A percentile compares a stretch with the other conserved stretches of the same genome.
These are phyloP conservation scores for Cyclargus thomasi DNA, from an alignment of 1,140 invertebrate genomes.

Conservation along the genomic window DNA sequence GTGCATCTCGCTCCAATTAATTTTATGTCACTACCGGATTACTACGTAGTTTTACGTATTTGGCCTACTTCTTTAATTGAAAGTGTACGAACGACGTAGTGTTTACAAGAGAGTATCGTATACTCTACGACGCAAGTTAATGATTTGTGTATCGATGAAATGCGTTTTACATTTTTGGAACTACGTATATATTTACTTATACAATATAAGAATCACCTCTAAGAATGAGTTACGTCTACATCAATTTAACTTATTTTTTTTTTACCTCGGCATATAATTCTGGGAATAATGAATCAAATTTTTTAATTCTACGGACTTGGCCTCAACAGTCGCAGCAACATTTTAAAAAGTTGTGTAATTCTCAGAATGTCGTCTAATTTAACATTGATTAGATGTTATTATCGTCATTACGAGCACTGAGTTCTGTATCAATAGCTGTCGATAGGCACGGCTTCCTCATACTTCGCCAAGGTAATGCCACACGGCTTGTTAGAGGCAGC, in stretches of 20 bases:
- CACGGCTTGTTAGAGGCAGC: not conserved
- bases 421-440: not conserved
- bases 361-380: not conserved
- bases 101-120: not conserved
- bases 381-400: constrained; percentile 1
- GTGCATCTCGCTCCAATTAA: constrained; percentile 41
- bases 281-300: too few species aligned
- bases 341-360: not conserved
- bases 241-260: too few species aligned
- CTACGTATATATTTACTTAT: not conserved
- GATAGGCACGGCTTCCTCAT: not conserved
- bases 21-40: constrained; percentile 60
- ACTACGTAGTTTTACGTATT: constrained; percentile 29
- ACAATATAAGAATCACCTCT: too few species aligned
- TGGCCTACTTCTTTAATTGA: constrained; percentile 6
- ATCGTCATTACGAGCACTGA: not conserved
- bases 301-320: too few species aligned
- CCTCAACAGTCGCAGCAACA: not conserved
- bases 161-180: not conserved
- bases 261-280: too few species aligned
- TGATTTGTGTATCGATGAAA: too few species aligned
- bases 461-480: not conserved
- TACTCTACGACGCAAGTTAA: too few species aligned
- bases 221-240: too few species aligned
- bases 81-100: not conserved